Evolutionary conservation across 2,797 vertebrate species (phyloP), one percentile per base, ranked within the genome.

Genomic region (Psittacula derbiana): DNA sequence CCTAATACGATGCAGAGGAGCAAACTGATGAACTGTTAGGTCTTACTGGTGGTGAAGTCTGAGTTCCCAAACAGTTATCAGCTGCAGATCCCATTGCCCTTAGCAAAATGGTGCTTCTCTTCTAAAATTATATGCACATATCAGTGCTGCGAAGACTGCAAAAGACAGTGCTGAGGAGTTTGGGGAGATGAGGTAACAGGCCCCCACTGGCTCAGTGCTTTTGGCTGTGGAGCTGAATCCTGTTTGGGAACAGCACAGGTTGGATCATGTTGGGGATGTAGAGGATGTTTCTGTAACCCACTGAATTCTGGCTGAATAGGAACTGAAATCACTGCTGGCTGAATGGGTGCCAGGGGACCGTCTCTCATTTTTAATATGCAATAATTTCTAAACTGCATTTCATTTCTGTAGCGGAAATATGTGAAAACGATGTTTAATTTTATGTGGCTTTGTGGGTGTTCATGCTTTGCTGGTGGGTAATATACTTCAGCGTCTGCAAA

Each of bases 21-120:
- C n/a, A 73, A 91, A 74, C n/a, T 75, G 82, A 87, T 91, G 89
- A 91, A 89, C 55, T 78, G 67, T 43, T 75, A 50, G 66, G 38
- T 85, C 67, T 60, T 49, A 40, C 52, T 64, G 64, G 43, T 1
- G 1, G 27, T 1, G 10, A 80, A 85, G 67, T 17, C 55, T 66
- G 91, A 82, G 80, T 65, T 76, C 79, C 72, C 46, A 43, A 44
- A 81, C 3, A 61, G 81, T 67, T 71, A 41, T 71, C 73, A 89
- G 76, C 11, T 2, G 2, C n/a, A 41, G 80, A 43, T 28, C 38
- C 49, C 40, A 8, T 1, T 28, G n/a, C 31, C 38, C 33, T 70
- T 50, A 70, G 46, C 17, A 50, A 73, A 81, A 61, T 0, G 2
- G 19, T 7, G 3, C 41, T 88, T 38, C 67, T 69, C 53, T 57